Evolutionary conservation across 2,797 vertebrate species (phyloP), one percentile per base, ranked within the genome.

Genomic region (Sphaeramia orbicularis): DNA sequence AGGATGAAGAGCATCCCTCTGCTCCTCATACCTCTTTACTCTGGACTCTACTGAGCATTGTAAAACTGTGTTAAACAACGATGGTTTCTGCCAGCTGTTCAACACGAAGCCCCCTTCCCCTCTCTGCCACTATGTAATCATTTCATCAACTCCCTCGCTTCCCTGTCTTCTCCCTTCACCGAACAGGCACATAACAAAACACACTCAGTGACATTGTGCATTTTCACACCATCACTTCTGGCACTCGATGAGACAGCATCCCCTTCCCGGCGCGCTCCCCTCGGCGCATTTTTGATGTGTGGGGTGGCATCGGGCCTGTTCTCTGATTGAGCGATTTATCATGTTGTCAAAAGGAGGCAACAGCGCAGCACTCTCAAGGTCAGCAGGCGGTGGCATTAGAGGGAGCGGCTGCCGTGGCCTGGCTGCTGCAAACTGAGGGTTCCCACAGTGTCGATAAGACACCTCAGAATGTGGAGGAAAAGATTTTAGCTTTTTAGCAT

Each of bases 81-180:
- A 83, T 76, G 80, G 83, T 86, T 89, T 86, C 80, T 89, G 82
- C 89, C 84, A 88, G 86, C 90, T 90, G 88, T 90, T 91, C 89
- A 87, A 82, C 75, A 80, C 79, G 3, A 72, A 71, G 64, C 62
- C 86, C 81, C 75, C 81, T 75, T 82, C 56, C 83, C 78, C 77
- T 86, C 84, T 76, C 77, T 77, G 85, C 89, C 90, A 89, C 86
- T 90, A 76, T 94, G 90, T 94, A 94, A 95, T 95, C 93, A 94
- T 94, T 93, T 94, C 92, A 93, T 94, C 94, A 94, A 92, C 90
- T 93, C 86, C 86, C 87, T 92, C 81, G 76, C 91, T 89, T 91
- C 90, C 84, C 89, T 91, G 89, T 92, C 89, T 92, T 91, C 86
- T 91, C 89, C 86, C 89, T 86, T 91, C 91, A 88, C 74, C 83